phyloP scores from a whole-genome alignment of 2,113 vertebrate genomes.

The Heteronetta atricapilla region DNA sequence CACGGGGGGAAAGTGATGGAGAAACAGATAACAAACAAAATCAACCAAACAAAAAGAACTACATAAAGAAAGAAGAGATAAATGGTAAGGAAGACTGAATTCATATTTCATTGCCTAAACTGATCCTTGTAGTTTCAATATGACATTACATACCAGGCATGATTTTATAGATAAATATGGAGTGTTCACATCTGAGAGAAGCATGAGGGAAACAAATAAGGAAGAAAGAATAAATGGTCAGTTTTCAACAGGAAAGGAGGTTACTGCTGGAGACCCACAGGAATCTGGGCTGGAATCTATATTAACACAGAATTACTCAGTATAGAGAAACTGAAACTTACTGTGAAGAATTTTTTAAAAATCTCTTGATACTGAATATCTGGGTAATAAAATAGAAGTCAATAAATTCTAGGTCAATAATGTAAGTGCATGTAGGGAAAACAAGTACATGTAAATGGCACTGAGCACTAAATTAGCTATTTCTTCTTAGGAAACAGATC shows the following conservation, averaged over 20 bases:
- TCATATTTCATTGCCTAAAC: not conserved
- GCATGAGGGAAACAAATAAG: not conserved
- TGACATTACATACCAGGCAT: not conserved
- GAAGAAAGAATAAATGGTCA: not conserved
- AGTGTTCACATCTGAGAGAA: not conserved
- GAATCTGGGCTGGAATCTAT: not conserved
- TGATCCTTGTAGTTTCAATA: not conserved
- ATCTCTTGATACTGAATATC: not conserved
- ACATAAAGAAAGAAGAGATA: not conserved
- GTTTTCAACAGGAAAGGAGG: not conserved
- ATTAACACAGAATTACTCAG: not conserved
- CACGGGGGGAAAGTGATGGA: not conserved
- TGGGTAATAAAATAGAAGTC: not conserved
- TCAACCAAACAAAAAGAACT: rapidly evolving
- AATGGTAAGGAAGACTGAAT: not conserved
- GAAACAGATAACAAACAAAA: not conserved
- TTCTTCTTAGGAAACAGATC: not conserved
- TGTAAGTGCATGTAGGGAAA: not conserved
- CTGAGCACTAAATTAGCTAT: not conserved
- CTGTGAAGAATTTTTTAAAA: not conserved
- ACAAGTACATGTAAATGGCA: not conserved
- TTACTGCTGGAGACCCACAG: not conserved
- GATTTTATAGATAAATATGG: not conserved
- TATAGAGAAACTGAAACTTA: not conserved
- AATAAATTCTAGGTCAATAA: not conserved